Evolutionary conservation across 2,888 invertebrate genomes (phyloP), one percentile per base, ranked within the genome.

Genomic region (Nomada ferruginata): DNA sequence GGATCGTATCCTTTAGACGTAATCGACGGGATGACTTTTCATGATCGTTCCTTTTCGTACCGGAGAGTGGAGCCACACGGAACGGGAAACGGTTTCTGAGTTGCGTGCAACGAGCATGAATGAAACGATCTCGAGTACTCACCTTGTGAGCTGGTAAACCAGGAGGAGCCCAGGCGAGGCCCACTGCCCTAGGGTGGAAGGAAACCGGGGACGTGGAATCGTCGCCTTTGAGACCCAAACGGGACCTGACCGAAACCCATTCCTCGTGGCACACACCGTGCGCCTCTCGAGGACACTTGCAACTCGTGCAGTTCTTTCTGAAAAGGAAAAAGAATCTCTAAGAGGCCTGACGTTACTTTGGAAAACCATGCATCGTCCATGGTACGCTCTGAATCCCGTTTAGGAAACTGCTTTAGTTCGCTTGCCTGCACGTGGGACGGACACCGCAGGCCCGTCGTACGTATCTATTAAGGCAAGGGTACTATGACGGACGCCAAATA

Each of bases 221-320:
- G 69, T 96, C 95, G 74, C 92, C 92, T 88, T 95, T 95, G 87
- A 97, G 95, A 11, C 97, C 97, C 63, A 97, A 95, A 15, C 97
- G 94, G 90, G 96, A 96, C 66, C 96, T 95, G 76, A 97, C 97
- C 80, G 97, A 97, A 88, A 97, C 96, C 95, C 97, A 96, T 94
- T 97, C 97, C 93, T 97, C 97, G 93, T 97, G 97, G 94, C 96
- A 97, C 85, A 98, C 96, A 91, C 98, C 98, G 94, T 99, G 99
- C 78, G 96, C 95, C 91, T 98, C 97, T 68, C 98, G 95, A 47
- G 97, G 96, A 94, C 98, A 99, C 92, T 98, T 98, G 94, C 99
- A 99, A 85, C 97, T 97, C 92, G 96, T 97, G 94, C 98, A 99
- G 72, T 97, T 97, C 94, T 98, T 98, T 94, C 98, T 99, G 95